Evolutionary conservation across 1,140 invertebrate genomes (phyloP), one percentile per base, ranked within the genome.

Genomic region (Halyomorpha halys): DNA sequence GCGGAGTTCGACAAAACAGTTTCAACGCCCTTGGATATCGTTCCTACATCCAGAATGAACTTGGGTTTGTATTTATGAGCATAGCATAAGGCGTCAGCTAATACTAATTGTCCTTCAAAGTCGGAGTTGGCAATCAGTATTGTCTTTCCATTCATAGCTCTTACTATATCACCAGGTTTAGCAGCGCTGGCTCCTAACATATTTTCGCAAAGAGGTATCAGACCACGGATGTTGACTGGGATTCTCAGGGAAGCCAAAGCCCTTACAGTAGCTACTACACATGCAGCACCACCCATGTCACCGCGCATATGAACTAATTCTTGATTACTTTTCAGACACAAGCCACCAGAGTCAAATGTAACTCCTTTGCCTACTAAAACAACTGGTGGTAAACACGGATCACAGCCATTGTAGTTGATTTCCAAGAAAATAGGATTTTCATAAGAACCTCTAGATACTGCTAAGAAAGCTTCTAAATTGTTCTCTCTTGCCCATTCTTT

Each of bases 211-310:
- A 86, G 71, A 18, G 83, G 82, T 59, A 83, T 81, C 25, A 76
- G 61, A 59, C 73, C 76, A 62, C 74, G 77, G 27, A 86, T 70
- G 71, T 84, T 81, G n/a, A 85, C 71, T 19, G 81, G 79, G 2
- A 84, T 65, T 60, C 76, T 73, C 1, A 85, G 72, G 44, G 73
- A 71, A 27, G 80, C 77, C 14, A 80, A 74, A 6, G 81, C 77
- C 27, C 75, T 71, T 19, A 83, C 73, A 19, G 81, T 73, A 3
- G 77, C 80, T 11, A 80, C 74, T 19, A 82, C 78, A 72, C 77
- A 79, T 3, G 84, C 84, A 21, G 82, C 83, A 15, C 84, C 84
- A 25, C 81, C 83, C 83, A 86, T 85, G 23, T 86, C 84, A 16
- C 76, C 83, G 64, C 83, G 71, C 82, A 84, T 84, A 51, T 76